Evolutionary conservation across 2,888 invertebrate genomes (phyloP).

Genomic region (Scaptodrosophila latifasciaeformis): DNA sequence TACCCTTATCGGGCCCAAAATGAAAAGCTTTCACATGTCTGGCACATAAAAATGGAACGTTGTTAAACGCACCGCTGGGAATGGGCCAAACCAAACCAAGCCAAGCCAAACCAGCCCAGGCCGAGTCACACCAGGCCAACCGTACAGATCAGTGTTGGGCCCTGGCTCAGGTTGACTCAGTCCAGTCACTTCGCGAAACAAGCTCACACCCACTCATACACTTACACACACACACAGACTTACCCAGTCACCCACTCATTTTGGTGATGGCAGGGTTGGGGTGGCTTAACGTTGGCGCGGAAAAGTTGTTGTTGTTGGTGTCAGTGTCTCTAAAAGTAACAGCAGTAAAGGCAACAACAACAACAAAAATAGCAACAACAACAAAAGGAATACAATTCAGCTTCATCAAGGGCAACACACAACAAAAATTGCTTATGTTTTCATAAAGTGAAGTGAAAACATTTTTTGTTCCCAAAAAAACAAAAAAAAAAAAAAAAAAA

Average conservation of each 20-base stretch:
- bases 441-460: constrained; percentile 68
- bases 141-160: too few species aligned
- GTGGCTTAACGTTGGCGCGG: constrained; percentile 33
- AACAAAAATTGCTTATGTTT: constrained; percentile 64
- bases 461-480: constrained; percentile 66
- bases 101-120: background rate
- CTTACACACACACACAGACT: too few species aligned
- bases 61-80: constrained; percentile 66
- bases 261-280: too few species aligned
- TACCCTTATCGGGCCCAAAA: constrained; percentile 46
- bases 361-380: background rate
- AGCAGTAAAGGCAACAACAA: constrained; percentile 25
- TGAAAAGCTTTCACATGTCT: constrained; percentile 66
- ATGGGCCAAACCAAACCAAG: constrained; percentile 24
- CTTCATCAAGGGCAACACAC: background rate
- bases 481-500: constrained; percentile 49
- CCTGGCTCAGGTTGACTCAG: too few species aligned
- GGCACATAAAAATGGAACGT: constrained; percentile 65
- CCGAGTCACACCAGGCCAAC: too few species aligned
- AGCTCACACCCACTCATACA: background rate
- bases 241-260: too few species aligned
- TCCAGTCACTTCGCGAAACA: background rate
- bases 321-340: constrained; percentile 57
- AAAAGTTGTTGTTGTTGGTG: constrained; percentile 52
- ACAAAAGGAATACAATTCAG: background rate